phyloP scores from a whole-genome alignment of 2,888 invertebrate species.

The Pasiphila rectangulata region DNA sequence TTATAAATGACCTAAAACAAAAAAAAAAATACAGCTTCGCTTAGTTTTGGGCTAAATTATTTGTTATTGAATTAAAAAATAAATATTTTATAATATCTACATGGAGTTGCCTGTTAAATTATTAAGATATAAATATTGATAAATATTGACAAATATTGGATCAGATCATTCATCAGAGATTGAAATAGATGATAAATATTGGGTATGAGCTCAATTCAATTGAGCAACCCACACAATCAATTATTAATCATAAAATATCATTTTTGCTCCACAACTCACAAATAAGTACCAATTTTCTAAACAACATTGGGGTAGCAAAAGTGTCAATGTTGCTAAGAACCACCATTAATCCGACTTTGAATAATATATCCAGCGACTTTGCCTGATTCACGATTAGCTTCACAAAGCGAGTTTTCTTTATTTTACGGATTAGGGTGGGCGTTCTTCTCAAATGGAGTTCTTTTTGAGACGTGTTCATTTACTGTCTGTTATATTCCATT shows the following conservation, averaged over 20 bases:
- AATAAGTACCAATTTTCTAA: not conserved
- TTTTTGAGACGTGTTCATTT: constrained; percentile 16
- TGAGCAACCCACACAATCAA: not conserved
- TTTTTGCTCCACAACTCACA: not conserved
- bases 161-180: no score
- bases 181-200: not conserved
- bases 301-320: constrained; percentile 26
- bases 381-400: constrained; percentile 34
- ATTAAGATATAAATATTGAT: no score
- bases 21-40: no score
- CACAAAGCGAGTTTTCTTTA: constrained; percentile 30
- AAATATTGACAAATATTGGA: no score
- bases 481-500: constrained; percentile 10
- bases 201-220: not conserved
- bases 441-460: constrained; percentile 18
- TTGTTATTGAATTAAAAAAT: no score
- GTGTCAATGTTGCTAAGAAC: constrained; percentile 43
- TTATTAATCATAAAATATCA: not conserved
- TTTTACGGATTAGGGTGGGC: constrained; percentile 31
- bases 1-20: no score
- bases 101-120: no score
- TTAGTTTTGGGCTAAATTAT: no score
- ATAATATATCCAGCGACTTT: constrained; percentile 41
- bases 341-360: constrained; percentile 43
- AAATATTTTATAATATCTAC: no score